Evolutionary conservation across 2,797 vertebrate genomes (phyloP).

Genomic region (Coluber constrictor): DNA sequence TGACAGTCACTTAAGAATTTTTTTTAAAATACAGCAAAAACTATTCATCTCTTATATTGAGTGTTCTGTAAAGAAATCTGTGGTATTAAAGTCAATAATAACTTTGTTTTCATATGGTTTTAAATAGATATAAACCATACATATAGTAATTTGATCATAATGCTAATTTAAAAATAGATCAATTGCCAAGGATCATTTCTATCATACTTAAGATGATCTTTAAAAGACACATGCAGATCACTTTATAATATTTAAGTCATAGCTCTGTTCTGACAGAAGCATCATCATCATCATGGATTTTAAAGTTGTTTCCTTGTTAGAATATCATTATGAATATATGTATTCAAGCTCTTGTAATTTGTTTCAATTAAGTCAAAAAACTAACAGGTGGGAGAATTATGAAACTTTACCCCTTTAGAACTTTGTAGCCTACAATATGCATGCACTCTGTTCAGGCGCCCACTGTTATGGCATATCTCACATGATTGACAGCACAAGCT

Average conservation of each 20-base stretch:
- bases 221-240: constrained; percentile 27
- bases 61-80: background rate
- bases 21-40: background rate
- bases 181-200: background rate
- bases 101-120: background rate
- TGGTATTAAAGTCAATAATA: background rate
- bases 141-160: background rate
- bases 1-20: constrained; percentile 33
- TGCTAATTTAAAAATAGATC: constrained; percentile 11
- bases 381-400: constrained; percentile 70
- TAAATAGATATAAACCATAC: background rate
- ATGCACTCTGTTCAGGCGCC: constrained; percentile 62
- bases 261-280: constrained; percentile 44
- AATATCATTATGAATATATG: constrained; percentile 42
- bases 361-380: constrained; percentile 65
- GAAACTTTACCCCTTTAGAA: constrained; percentile 65
- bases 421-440: constrained; percentile 59
- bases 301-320: constrained; percentile 45
- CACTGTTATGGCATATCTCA: constrained; percentile 66
- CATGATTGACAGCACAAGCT: constrained; percentile 79
- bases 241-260: constrained; percentile 25
- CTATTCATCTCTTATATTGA: constrained; percentile 22
- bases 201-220: background rate
- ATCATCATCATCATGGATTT: constrained; percentile 41
- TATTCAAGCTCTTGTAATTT: constrained; percentile 52